phyloP scores from a whole-genome alignment of 2,888 invertebrate species.

The Pharmacophagus antenor region DNA sequence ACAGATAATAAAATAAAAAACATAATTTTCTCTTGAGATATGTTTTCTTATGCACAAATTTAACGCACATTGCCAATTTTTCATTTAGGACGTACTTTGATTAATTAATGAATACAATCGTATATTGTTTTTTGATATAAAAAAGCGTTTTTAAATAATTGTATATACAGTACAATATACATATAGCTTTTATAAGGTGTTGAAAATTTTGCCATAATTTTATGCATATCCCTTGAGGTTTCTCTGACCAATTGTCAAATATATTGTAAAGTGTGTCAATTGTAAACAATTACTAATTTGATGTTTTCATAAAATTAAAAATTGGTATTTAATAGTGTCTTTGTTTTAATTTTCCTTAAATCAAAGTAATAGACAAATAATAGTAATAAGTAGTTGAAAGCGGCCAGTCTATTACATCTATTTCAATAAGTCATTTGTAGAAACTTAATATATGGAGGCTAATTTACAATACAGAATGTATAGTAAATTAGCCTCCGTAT shows the following conservation, averaged over 20 bases:
- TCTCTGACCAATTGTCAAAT: constrained; percentile 56
- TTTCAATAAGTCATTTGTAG: too few species aligned
- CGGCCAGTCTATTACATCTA: too few species aligned
- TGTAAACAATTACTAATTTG: constrained; percentile 55
- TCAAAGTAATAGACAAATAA: neutral
- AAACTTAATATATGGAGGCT: too few species aligned
- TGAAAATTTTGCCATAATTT: constrained; percentile 19
- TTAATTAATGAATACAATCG: neutral
- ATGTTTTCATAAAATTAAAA: constrained; percentile 32
- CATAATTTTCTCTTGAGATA: neutral
- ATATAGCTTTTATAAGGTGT: constrained; percentile 28
- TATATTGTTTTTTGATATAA: neutral
- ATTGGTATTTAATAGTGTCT: neutral
- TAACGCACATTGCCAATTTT: constrained; percentile 17
- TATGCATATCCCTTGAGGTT: constrained; percentile 5
- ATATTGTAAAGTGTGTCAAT: constrained; percentile 56
- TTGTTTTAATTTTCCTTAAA: neutral
- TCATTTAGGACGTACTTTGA: constrained; percentile 15
- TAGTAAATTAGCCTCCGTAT: too few species aligned
- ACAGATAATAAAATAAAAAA: too few species aligned
- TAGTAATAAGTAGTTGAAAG: neutral
- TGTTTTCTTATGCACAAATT: constrained; percentile 24
- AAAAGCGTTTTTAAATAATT: neutral
- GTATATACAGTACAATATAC: constrained; percentile 8
- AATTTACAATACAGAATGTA: too few species aligned